Evolutionary conservation across 1,140 invertebrate species (phyloP).

Genomic region (Halictus rubicundus): DNA sequence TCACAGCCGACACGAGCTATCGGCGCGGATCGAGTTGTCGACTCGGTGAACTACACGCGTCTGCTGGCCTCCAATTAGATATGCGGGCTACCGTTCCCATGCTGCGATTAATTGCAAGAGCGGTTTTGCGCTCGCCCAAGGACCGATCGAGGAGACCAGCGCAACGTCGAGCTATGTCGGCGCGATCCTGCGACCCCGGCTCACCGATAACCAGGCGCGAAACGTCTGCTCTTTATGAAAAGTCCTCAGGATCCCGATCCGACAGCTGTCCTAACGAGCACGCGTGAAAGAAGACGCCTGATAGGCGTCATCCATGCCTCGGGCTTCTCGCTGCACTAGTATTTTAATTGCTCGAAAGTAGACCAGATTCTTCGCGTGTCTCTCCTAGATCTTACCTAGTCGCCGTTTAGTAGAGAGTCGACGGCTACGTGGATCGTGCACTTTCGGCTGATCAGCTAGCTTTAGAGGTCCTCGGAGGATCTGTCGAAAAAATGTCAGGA

Average conservation of each 20-base stretch:
- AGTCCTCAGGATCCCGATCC: no score
- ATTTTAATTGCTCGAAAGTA: constrained; percentile 2
- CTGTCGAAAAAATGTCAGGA: no score
- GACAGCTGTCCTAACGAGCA: no score
- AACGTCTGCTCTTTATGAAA: no score
- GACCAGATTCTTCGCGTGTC: not conserved
- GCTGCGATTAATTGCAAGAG: constrained; percentile 50
- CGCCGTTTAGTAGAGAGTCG: not conserved
- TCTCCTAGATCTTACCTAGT: not conserved
- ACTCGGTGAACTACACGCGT: constrained; percentile 42
- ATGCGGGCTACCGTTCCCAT: constrained; percentile 45
- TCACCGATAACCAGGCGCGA: no score
- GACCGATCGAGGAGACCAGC: not conserved
- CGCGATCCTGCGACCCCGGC: no score
- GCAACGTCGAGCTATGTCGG: no score
- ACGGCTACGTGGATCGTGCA: no score
- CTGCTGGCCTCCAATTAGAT: constrained; percentile 61
- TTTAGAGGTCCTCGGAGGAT: no score
- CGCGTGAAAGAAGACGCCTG: no score
- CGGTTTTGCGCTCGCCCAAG: constrained; percentile 35
- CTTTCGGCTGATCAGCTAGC: not conserved
- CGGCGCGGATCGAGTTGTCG: constrained; percentile 31
- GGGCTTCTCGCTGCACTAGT: not conserved
- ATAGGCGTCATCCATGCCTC: not conserved
- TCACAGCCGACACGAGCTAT: constrained; percentile 26